A percentile compares a stretch with the other conserved stretches of the same genome.
Evolutionary conservation across 2,888 invertebrate species (phyloP).

Genomic region (Esperia sulphurella): DNA sequence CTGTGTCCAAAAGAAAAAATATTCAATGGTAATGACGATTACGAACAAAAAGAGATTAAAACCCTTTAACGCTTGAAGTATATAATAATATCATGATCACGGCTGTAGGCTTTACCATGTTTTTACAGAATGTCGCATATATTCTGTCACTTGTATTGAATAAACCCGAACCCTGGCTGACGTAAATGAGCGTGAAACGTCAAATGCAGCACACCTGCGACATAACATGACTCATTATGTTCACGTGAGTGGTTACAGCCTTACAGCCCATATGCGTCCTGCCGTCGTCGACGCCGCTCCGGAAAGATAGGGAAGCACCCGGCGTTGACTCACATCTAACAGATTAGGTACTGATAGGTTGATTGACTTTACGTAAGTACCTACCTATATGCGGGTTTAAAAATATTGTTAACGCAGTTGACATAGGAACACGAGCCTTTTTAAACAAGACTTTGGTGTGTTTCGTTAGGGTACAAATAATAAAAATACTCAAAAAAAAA

Average conservation of each 20-base stretch:
- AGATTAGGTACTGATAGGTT: background rate
- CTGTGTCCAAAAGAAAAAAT: too few species aligned
- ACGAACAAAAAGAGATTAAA: too few species aligned
- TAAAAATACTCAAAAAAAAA: too few species aligned
- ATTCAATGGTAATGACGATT: too few species aligned
- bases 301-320: slow-evolving; percentile 21
- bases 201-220: slow-evolving; percentile 33
- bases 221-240: slow-evolving; percentile 33
- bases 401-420: too few species aligned
- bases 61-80: too few species aligned
- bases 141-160: background rate
- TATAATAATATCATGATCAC: too few species aligned
- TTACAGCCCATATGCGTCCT: slow-evolving; percentile 26
- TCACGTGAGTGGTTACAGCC: slow-evolving; percentile 26
- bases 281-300: background rate
- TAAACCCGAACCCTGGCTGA: background rate
- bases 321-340: slow-evolving; percentile 22
- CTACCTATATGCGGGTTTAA: too few species aligned
- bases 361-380: slow-evolving; percentile 5
- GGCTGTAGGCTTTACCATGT: too few species aligned
- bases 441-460: too few species aligned
- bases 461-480: too few species aligned
- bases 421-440: background rate
- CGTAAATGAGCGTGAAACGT: slow-evolving; percentile 14
- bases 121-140: background rate